Base-by-base conservation (phyloP, 2,797 vertebrate species). In the Propithecus deckenii region DNA sequence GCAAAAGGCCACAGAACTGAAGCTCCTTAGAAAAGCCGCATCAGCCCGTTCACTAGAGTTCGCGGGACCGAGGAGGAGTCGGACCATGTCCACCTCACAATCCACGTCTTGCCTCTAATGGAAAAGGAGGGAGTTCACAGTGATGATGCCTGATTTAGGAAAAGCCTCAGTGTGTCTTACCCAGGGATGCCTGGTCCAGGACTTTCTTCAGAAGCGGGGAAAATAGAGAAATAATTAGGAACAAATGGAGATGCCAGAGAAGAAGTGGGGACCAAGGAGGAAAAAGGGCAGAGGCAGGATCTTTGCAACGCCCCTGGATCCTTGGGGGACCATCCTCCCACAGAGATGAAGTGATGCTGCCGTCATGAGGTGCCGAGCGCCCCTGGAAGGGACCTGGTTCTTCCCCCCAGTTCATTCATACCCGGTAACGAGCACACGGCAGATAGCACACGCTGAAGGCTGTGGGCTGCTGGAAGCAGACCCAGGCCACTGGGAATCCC, bases 401-500 rank as follows among this genome's bases (percentile, higher is more conserved):
- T 94, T 89, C 86, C 91, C 55, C 86, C 63, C 18, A 76, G 14
- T 0, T 69, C 11, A 8, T 59, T 93, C 65, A 92, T 65, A 59
- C 85, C 50, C 50, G 35, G 55, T 85, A 95, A 96, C 18, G 86
- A 96, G 89, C 35, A 92, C 86, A 96, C 80, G 92, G 93, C 96
- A 95, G 96, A 97, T 57, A 95, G 72, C 65, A 96, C 81, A 93
- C 32, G 2, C 15, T 75, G 69, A 7, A 80, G 74, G 48, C 63
- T 87, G 97, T 78, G 93, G 96, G 93, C 96, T 96, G 88, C 76
- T 92, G 97, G 75, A 97, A 97, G 96, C 91, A 96, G 95, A 96
- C 87, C 59, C 41, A 23, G 72, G 67, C 96, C 96, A 75, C 74
- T 67, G 97, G 97, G 98, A 98, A 97, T 97, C 79, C 97, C 79